Percentiles rank a stretch among this genome's conserved stretches.
phyloP scores from a whole-genome alignment of 1,140 invertebrate species.

The Pectinophora gossypiella region DNA sequence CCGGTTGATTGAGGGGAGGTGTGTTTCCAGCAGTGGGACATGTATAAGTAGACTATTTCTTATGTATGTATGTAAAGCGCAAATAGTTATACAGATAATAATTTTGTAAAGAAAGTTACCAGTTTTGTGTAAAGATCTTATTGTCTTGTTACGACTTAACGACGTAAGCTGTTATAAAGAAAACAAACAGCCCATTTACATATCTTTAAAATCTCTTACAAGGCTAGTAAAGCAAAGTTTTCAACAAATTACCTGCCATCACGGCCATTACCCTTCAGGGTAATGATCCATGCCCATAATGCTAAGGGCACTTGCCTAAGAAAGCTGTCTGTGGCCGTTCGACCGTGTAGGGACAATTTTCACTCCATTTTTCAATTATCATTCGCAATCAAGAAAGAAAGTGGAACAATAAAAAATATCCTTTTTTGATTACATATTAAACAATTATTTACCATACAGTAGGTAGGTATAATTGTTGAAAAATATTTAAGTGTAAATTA shows the following conservation, averaged over 20 bases:
- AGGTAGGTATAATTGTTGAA: not conserved
- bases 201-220: no score
- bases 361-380: conserved; percentile 37
- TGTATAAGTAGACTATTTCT: no score
- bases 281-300: conserved; percentile 21
- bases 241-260: not conserved
- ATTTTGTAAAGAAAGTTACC: no score
- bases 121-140: no score
- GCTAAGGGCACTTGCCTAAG: conserved; percentile 32
- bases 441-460: not conserved
- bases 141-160: no score
- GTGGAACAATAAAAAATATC: not conserved
- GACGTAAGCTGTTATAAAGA: no score
- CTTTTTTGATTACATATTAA: not conserved
- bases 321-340: conserved; percentile 25
- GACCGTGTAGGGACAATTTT: conserved; percentile 33
- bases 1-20: no score
- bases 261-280: conserved; percentile 5
- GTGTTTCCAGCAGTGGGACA: no score
- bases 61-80: no score
- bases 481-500: no score
- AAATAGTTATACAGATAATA: no score
- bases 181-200: no score
- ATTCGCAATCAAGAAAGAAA: not conserved
- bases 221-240: not conserved